Base-by-base conservation (phyloP, 2,113 vertebrate species). In the Anas platyrhynchos region DNA sequence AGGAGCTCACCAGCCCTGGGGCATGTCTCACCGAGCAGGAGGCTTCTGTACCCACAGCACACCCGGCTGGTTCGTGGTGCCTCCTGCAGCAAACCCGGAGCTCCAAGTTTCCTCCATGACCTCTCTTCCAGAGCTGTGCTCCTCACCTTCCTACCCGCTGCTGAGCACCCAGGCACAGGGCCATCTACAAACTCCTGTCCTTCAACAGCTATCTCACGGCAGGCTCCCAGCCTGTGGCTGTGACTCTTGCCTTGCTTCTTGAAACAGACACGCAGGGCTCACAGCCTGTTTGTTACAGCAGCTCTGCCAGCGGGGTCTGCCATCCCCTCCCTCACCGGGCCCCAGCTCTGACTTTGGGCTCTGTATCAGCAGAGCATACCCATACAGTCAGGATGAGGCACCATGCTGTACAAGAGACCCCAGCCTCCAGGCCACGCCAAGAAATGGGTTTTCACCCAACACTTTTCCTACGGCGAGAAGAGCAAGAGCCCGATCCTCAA, bases 1-100 rank as follows among this genome's bases (percentile, higher is more conserved):
- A 46, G 50, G 31, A 88, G n/a, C 10, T 85, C 56, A 34, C 23
- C n/a, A 36, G 59, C 38, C 56, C 27, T 6, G n/a, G 31, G 46
- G 31, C 34, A 61, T 2, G 1, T 16, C 32, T 41, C 2, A 6
- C n/a, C 11, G 44, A 22, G 38, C 38, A 80, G 55, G 26, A 43
- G 56, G 50, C 81, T 56, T 27, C 58, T 0, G 0, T 43, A 38
- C 21, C 21, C 27, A 3, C 43, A 61, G 63, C 38, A 50, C 13
- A 48, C 13, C 41, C 0, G 0, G 44, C 43, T 8, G 3, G 55
- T 74, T 91, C 13, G 22, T 58, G 29, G 36, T 36, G 43, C 3
- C 6, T 80, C 41, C 7, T 8, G 29, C 7, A 26, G 13, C 17
- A 62, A 87, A 83, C 12, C 22, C 44, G 71, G n/a, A 69, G 75